Percentiles rank a stretch among this genome's conserved stretches.
Evolutionary conservation across 2,888 invertebrate genomes (phyloP).

Genomic region (Dryomyza anilis): DNA sequence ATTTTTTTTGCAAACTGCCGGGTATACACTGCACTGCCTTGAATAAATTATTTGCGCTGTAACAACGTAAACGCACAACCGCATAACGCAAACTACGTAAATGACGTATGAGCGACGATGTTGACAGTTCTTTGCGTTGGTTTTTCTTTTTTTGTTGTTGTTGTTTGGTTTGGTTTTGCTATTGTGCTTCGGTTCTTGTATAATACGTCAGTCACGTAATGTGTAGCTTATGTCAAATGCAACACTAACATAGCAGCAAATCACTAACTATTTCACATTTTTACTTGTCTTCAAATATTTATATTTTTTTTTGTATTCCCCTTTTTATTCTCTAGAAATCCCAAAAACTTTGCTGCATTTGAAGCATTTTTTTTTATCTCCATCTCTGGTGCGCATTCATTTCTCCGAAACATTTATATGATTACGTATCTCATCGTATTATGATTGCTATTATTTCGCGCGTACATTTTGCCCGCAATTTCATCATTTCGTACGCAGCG

Average conservation of each 20-base stretch:
- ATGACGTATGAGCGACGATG: neutral
- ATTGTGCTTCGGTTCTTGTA: no score
- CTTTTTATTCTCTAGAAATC: no score
- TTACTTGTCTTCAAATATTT: no score
- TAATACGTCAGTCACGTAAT: no score
- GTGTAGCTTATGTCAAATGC: no score
- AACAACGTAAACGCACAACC: neutral
- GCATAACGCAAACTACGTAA: neutral
- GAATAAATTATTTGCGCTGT: constrained; percentile 9
- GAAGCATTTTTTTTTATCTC: neutral
- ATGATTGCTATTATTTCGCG: neutral
- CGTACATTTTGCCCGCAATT: neutral
- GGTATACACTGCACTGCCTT: neutral
- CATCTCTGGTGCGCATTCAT: neutral
- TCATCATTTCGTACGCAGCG: neutral
- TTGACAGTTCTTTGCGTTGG: constrained; percentile 4
- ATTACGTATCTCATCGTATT: no score
- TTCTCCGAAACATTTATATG: neutral
- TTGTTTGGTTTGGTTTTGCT: neutral
- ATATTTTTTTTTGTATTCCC: no score
- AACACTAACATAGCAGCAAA: no score
- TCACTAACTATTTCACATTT: no score
- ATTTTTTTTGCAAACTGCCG: neutral
- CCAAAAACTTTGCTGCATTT: no score
- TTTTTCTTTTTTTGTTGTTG: no score